Conservation (phyloP, 2,888 invertebrate genomes). For the Teleiodes luculella region DNA sequence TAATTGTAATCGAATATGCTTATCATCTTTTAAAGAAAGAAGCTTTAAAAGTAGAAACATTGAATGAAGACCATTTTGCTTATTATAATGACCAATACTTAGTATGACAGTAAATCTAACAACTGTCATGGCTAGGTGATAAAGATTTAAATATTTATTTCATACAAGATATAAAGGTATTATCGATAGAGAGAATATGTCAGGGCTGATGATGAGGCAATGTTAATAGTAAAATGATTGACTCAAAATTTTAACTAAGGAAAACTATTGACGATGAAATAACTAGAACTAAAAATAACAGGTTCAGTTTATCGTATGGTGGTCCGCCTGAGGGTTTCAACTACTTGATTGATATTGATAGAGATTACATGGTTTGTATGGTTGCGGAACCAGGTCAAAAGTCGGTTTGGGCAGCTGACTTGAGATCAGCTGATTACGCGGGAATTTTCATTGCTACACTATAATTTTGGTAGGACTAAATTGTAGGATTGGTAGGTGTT, state of each 20-base stretch:
- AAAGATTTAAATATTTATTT: too few species aligned
- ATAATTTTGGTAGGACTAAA: neutral
- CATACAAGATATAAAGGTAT: too few species aligned
- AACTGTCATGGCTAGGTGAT: too few species aligned
- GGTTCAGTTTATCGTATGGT: slow-evolving; percentile 5
- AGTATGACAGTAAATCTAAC: too few species aligned
- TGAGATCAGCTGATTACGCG: neutral
- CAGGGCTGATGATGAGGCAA: neutral
- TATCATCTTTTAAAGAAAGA: too few species aligned
- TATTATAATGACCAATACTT: too few species aligned
- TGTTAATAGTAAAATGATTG: neutral
- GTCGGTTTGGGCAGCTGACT: slow-evolving; percentile 1
- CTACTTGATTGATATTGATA: slow-evolving; percentile 7
- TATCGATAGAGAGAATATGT: too few species aligned
- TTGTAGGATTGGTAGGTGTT: too few species aligned
- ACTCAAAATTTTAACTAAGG: slow-evolving; percentile 4
- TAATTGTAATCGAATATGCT: too few species aligned
- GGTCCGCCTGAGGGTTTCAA: neutral
- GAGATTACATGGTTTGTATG: slow-evolving; percentile 2
- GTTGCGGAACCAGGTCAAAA: slow-evolving; percentile 5
- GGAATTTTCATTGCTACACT: neutral
- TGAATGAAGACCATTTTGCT: too few species aligned
- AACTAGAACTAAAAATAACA: slow-evolving; percentile 15
- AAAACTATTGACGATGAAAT: neutral
- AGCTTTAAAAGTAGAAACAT: too few species aligned